These are phyloP conservation scores for Furcifer pardalis DNA, from an alignment of 2,797 vertebrate genomes.

Conservation along the genomic window DNA sequence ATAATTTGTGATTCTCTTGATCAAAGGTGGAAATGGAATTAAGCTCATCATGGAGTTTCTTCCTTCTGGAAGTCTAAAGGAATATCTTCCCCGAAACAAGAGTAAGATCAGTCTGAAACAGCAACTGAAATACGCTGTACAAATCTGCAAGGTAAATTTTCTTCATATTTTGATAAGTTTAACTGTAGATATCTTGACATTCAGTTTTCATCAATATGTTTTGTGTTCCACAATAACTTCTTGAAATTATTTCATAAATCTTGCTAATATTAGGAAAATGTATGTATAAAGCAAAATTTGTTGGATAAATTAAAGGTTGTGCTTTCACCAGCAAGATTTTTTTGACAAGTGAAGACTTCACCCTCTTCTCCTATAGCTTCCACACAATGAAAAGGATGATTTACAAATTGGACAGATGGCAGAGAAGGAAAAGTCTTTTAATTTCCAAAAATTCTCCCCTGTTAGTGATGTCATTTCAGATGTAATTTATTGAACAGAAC, in stretches of 20 bases:
- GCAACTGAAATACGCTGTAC: conserved; percentile 88
- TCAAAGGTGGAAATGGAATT: conserved; percentile 88
- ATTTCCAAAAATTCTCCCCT: too few species aligned
- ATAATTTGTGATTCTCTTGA: background rate
- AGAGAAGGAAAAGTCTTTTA: too few species aligned
- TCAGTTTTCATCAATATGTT: background rate
- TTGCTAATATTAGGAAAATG: background rate
- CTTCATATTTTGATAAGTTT: background rate
- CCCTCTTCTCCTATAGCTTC: too few species aligned
- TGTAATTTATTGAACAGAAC: too few species aligned
- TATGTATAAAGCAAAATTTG: background rate
- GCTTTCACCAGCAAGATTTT: too few species aligned
- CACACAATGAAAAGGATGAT: too few species aligned
- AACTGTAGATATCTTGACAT: background rate
- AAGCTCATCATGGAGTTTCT: conserved; percentile 99
- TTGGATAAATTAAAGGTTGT: too few species aligned
- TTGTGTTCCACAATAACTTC: background rate
- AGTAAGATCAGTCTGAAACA: conserved; percentile 85
- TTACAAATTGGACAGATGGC: too few species aligned
- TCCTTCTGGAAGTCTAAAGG: conserved; percentile 94
- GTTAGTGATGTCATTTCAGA: too few species aligned
- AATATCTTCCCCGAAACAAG: conserved; percentile 91
- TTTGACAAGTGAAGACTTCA: too few species aligned
- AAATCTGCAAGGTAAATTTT: conserved; percentile 91
- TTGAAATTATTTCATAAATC: background rate